Conservation (phyloP, 2,113 vertebrate genomes). For the Antechinus flavipes region DNA sequence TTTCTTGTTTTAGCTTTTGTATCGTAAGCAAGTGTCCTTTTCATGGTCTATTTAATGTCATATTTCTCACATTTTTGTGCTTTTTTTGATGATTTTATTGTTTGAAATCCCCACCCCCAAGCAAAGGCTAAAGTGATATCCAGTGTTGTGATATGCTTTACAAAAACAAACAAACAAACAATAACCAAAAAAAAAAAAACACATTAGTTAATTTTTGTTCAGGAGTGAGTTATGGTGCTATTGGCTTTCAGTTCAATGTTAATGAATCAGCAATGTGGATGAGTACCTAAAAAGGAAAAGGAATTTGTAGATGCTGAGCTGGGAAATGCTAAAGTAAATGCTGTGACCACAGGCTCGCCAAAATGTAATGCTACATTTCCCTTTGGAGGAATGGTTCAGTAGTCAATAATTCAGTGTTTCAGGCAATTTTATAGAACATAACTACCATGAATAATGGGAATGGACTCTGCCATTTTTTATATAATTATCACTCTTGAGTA, state of each 20-base stretch:
- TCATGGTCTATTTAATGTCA: not conserved
- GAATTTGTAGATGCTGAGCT: not conserved
- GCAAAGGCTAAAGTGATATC: not conserved
- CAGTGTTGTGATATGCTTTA: not conserved
- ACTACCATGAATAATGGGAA: not conserved
- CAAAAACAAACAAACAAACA: not conserved
- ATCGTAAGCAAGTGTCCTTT: not conserved
- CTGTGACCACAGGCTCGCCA: not conserved
- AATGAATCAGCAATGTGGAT: not conserved
- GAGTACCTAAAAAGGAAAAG: not conserved
- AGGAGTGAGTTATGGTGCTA: not conserved
- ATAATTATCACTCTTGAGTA: not conserved
- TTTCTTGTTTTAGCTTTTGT: not conserved
- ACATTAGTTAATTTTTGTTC: not conserved
- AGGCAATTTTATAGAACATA: not conserved
- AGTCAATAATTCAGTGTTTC: not conserved
- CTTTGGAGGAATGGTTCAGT: not conserved
- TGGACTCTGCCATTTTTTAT: not conserved
- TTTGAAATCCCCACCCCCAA: not conserved
- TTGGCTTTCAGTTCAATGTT: not conserved
- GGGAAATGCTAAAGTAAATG: not conserved
- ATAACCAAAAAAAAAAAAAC: not conserved
- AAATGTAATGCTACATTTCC: not conserved
- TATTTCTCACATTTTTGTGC: not conserved
- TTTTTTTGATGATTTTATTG: not conserved